Conservation (phyloP, 2,113 vertebrate species). For the Formicarius rufipectus region DNA sequence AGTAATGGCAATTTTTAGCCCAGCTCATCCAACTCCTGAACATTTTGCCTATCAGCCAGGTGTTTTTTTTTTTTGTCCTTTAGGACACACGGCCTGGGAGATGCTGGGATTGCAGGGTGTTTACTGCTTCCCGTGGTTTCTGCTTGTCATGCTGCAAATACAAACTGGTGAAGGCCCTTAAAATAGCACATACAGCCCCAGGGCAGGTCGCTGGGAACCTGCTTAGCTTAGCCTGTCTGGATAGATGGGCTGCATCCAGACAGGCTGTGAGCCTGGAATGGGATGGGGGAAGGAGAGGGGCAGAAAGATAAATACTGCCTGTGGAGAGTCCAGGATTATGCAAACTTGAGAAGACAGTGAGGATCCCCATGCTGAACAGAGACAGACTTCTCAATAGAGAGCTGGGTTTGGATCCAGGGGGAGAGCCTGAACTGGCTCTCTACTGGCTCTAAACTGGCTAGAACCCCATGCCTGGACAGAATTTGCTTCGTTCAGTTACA, state of each 20-base stretch:
- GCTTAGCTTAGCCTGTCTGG: background rate
- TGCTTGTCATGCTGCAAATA: background rate
- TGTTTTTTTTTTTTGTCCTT: too few relatives aligned
- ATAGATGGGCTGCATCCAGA: background rate
- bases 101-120: background rate
- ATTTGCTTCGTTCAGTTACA: background rate
- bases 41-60: background rate
- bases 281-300: background rate
- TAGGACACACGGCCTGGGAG: background rate
- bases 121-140: background rate
- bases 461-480: background rate
- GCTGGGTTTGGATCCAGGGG: background rate
- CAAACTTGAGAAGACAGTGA: background rate
- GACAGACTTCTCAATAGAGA: background rate
- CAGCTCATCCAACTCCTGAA: background rate
- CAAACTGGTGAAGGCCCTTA: background rate
- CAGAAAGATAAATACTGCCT: background rate
- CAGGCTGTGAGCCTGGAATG: background rate
- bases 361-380: background rate
- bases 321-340: background rate
- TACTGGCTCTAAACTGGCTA: too few relatives aligned
- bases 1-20: conserved; percentile 36
- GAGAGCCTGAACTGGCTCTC: background rate
- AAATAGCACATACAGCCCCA: background rate
- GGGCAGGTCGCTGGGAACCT: background rate